Base-by-base conservation (phyloP, 2,113 vertebrate genomes). In the Periophthalmodon schlosseri region DNA sequence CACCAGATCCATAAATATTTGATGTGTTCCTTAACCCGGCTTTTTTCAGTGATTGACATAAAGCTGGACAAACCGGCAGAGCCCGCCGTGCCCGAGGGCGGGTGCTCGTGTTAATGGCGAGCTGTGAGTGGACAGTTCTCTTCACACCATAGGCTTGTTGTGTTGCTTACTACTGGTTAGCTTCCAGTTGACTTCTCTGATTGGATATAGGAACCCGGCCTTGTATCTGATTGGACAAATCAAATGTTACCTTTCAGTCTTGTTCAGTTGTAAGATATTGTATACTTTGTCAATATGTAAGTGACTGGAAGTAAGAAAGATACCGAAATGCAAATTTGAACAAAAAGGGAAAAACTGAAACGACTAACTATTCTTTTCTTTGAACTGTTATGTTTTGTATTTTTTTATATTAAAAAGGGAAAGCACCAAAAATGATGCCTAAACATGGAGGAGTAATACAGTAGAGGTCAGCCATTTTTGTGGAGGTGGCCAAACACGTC, bases 231-330 rank as follows among this genome's bases (percentile, higher is more conserved):
- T 91, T 91, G 86, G 91, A 93, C 80, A 86, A 91, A 89, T 91
- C 91, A 90, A 92, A 89, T 84, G 84, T 90, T 90, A 88, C 80
- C 89, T 93, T 88, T 91, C 89, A 91, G 88, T 93, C 90, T 90
- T 87, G 91, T 91, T 93, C 88, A 93, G 91, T 93, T 93, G 91
- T 93, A 93, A 92, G 85, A 93, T 93, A 93, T 89, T 93, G 91
- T 93, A 93, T 92, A 93, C 91, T 93, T 93, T 93, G 91, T 93
- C 91, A 93, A 93, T 93, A 93, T 90, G 90, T 91, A 92, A 92
- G 90, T 87, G 89, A 91, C 73, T 76, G 84, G 78, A 82, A 68
- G 69, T 47, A 68, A 50, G 67, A 80, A 77, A 74, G 65, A 81
- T 47, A 76, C 23, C 72, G 73, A 77, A 76, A 86, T 74, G 80